Evolutionary conservation across 2,888 invertebrate species (phyloP), one percentile per base, ranked within the genome.

Genomic region (Siphlonurus alternatus): DNA sequence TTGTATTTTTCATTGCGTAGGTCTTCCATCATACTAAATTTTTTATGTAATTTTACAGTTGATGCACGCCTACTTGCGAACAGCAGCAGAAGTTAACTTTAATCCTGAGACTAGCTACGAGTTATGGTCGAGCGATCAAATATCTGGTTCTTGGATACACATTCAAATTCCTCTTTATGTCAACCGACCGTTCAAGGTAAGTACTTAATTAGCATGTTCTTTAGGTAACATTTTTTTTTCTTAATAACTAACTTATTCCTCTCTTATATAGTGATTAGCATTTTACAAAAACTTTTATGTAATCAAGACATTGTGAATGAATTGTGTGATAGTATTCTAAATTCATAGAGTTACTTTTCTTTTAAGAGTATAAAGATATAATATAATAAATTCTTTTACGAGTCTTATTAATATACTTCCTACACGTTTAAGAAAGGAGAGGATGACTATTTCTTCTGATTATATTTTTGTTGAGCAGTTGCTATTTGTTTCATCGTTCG

Each of bases 111-210:
- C 66, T 1, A 68, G 68, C 5, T 68, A 67, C 64, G 69, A 69
- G 23, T 65, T 71, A 10, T 71, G 71, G 71, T 63, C 66, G 25
- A 69, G 68, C 61, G 66, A 67, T 24, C 68, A 67, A 1, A 63
- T 65, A 3, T 66, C 68, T 1, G 66, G 60, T 18, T 61, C 66
- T 59, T 70, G 70, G 70, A 61, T 60, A 0, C 68, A 69, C 56
- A 68, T 69, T 2, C 67, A 69, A 51, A 66, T 71, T 19, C 69
- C 70, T 1, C 65, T 71, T 3, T 68, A 70, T 65, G 68, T 70
- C 53, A 68, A 68, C 15, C 65, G 67, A 51, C 70, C 70, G 7
- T 71, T 71, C 67, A 70, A 70, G 69, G 71, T 71, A 63, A 59
- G 18, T 23, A 59, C 15, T n/a, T 18, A 23, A 23, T 5, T 60